Base-by-base conservation (phyloP, 2,113 vertebrate genomes). In the Chloroceryle aenea region DNA sequence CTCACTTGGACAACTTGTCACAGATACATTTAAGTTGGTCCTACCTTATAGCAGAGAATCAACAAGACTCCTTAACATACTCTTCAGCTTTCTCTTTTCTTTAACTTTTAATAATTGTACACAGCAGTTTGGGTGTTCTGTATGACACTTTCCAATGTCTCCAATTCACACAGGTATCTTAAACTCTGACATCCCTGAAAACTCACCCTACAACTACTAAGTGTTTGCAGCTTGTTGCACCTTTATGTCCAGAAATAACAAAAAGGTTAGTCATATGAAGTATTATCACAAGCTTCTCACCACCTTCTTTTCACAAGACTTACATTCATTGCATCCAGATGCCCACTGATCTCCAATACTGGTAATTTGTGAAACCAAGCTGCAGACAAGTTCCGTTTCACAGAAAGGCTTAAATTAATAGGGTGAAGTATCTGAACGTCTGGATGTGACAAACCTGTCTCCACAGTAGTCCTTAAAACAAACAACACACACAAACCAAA, bases 381-480 rank as follows among this genome's bases (percentile, higher is more conserved):
- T 48, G 99, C 98, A 69, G 99, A 98, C 18, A 99, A 97, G 97
- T 99, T 99, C 23, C 99, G 97, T 90, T 98, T 98, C 93, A 99
- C 96, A 22, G 96, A 97, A 25, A 99, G 97, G 82, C 99, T 98
- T 43, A 99, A 86, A 96, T 99, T 99, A 96, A 99, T 98, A n/a
- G 99, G 99, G 83, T 98, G 97, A 78, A 99, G 98, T 69, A 99
- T 98, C 83, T 99, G 97, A 38, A 99, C 96, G 90, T 99, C 99
- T 25, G 97, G 94, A 94, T 98, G 95, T 2, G 94, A 90, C 12
- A 91, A 34, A 36, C 93, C 97, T 32, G 42, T 90, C 53, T 97
- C 98, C 83, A 99, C 62, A 29, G 96, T 96, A 17, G 98, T 98
- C 96, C 99, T 99, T 74, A 25, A 95, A 91, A 2, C 3, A 48